Percentiles rank a stretch among this genome's conserved stretches.
phyloP scores from a whole-genome alignment of 1,140 invertebrate species.

The Drosophila arizonae region DNA sequence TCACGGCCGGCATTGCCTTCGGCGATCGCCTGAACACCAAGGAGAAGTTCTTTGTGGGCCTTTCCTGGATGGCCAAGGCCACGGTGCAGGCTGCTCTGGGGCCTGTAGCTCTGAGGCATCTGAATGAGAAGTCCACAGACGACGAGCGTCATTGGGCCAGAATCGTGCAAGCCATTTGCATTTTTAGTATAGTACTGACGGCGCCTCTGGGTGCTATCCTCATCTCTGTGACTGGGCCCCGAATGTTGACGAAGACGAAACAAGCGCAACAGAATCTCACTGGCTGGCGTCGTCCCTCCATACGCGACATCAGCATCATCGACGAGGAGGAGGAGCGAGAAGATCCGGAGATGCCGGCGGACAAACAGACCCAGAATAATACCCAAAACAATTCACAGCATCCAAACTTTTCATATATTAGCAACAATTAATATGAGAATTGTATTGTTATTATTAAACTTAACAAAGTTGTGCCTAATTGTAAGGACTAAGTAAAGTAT shows the following conservation, averaged over 20 bases:
- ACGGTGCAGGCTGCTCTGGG: conserved; percentile 94
- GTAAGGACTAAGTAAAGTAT: not conserved
- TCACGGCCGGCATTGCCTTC: conserved; percentile 87
- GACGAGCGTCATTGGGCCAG: conserved; percentile 84
- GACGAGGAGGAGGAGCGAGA: conserved; percentile 87
- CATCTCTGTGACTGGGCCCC: conserved; percentile 91
- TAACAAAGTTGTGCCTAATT: too few relatives aligned
- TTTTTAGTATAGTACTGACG: conserved; percentile 95
- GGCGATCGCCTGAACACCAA: conserved; percentile 91
- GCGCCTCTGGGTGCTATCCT: conserved; percentile 95
- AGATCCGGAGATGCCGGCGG: conserved; percentile 83
- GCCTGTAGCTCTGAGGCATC: conserved; percentile 89
- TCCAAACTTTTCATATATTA: conserved; percentile 57
- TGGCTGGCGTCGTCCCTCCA: conserved; percentile 90
- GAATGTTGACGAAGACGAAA: conserved; percentile 88
- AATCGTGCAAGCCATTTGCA: conserved; percentile 88
- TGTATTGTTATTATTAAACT: too few relatives aligned
- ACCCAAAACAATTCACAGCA: conserved; percentile 70
- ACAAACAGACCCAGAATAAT: conserved; percentile 73
- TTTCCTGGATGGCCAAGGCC: conserved; percentile 97
- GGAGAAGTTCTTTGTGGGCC: conserved; percentile 92
- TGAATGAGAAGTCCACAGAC: conserved; percentile 78
- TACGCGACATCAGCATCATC: conserved; percentile 92
- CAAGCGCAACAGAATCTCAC: conserved; percentile 84
- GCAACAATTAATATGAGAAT: conserved; percentile 49